Base-by-base conservation (phyloP, 2,797 vertebrate species). In the Lithobates pipiens region DNA sequence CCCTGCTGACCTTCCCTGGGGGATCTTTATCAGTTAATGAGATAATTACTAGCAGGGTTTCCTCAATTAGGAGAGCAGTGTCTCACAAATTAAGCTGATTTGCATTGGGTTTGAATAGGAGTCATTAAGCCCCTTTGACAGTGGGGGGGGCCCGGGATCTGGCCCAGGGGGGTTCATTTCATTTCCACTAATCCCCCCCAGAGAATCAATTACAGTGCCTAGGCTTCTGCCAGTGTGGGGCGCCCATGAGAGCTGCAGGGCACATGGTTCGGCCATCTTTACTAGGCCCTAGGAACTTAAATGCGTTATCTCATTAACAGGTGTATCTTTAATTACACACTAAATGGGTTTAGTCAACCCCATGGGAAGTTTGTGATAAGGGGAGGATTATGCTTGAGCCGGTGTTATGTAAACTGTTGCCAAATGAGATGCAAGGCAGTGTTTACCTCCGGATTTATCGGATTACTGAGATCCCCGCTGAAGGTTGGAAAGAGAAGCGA, bases 41-140 rank as follows among this genome's bases (percentile, higher is more conserved):
- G 84, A 86, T 77, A 86, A 86, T 86, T 44, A 46, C 21, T 68
- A 57, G 21, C 61, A 32, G 18, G 70, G 54, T 27, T 79, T 46
- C 9, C 9, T 65, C 74, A 71, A 77, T 86, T 86, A 82, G 85
- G 25, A 29, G 10, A 21, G 5, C 79, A 70, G 67, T 80, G 77
- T 27, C 44, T 76, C 77, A 80, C 78, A 86, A 86, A 86, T 81
- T 42, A 86, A 86, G 73, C 79, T 77, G 21, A 72, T 86, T 82
- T 82, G 25, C 85, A 86, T 82, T 42, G 15, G 74, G 27, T 80
- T 63, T 80, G 50, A 63, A 61, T 82, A 15, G 61, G n/a, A 23
- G 21, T 65, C 61, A 25, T 27, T 61, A 63, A 76, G 72, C 46
- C 65, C 32, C 29, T 10, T 10, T 34, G 44, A 44, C 42, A 18